Conservation (phyloP, 2,888 invertebrate genomes). For the Elmis aenea region DNA sequence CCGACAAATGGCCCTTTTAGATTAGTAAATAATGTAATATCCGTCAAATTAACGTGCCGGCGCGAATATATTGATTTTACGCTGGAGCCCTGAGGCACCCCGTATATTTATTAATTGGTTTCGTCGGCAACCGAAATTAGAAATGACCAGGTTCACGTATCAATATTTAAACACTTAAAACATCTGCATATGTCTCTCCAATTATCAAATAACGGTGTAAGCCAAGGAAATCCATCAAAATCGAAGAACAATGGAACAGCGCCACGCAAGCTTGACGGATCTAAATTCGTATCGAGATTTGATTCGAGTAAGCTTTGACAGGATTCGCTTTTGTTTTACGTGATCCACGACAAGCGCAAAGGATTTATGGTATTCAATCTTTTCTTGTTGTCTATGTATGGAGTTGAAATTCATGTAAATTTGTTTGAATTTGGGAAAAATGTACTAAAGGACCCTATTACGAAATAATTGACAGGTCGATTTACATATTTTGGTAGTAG, state of each 20-base stretch:
- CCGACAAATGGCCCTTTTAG: no score
- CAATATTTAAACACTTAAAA: neutral
- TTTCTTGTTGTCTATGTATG: slow-evolving; percentile 7
- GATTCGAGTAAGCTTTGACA: slow-evolving; percentile 40
- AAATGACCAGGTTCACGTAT: no score
- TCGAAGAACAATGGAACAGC: slow-evolving; percentile 41
- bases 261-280: slow-evolving; percentile 37
- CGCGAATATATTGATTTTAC: no score
- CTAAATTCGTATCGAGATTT: slow-evolving; percentile 43
- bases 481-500: no score
- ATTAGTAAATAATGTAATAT: no score
- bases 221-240: slow-evolving; percentile 43
- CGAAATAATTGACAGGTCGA: no score
- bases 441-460: no score
- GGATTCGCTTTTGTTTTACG: slow-evolving; percentile 40
- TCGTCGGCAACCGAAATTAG: no score
- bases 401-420: slow-evolving; percentile 7
- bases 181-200: slow-evolving; percentile 4
- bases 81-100: no score
- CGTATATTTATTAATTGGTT: no score
- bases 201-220: slow-evolving; percentile 13
- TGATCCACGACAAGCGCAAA: slow-evolving; percentile 40
- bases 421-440: slow-evolving; percentile 4
- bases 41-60: no score
- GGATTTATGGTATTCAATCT: slow-evolving; percentile 36